Conservation (phyloP, 2,888 invertebrate species). For the Drosophila austrosaltans region DNA sequence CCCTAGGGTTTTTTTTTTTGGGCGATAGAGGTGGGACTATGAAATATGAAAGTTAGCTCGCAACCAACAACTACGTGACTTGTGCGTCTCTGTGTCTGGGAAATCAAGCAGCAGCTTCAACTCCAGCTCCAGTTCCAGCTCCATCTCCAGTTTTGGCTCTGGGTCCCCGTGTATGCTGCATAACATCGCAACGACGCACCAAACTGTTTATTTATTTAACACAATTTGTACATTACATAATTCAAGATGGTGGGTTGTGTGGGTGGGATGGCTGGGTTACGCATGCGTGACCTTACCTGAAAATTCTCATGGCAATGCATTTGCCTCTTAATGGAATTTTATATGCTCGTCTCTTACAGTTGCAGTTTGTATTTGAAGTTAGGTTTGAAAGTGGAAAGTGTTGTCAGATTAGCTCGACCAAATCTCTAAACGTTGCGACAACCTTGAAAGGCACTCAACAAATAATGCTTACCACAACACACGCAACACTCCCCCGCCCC, state of each 20-base stretch:
- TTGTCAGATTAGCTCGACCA: conserved; percentile 47
- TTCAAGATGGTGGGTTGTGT: conserved; percentile 31
- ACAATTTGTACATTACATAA: conserved; percentile 74
- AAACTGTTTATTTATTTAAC: conserved; percentile 72
- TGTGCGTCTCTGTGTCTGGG: conserved; percentile 37
- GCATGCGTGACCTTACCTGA: conserved; percentile 66
- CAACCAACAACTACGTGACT: conserved; percentile 66
- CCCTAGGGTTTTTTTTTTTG: conserved; percentile 5
- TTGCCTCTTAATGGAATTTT: conserved; percentile 52
- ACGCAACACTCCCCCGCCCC: not conserved
- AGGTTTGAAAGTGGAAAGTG: conserved; percentile 56
- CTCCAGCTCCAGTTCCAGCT: conserved; percentile 3
- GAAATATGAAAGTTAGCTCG: conserved; percentile 55
- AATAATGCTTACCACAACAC: conserved; percentile 43
- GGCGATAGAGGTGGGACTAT: conserved; percentile 34
- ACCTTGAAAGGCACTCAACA: conserved; percentile 75
- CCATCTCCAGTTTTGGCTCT: not conserved
- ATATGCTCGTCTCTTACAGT: conserved; percentile 38
- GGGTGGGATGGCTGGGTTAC: conserved; percentile 38
- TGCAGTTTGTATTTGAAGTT: conserved; percentile 22
- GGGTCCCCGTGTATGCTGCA: conserved; percentile 22
- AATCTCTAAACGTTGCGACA: conserved; percentile 45
- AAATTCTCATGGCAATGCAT: conserved; percentile 25
- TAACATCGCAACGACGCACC: conserved; percentile 56
- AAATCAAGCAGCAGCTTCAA: not conserved